Percentiles rank a stretch among this genome's conserved stretches.
phyloP scores from a whole-genome alignment of 2,797 vertebrate genomes.

The Rhyacichthys aspro region DNA sequence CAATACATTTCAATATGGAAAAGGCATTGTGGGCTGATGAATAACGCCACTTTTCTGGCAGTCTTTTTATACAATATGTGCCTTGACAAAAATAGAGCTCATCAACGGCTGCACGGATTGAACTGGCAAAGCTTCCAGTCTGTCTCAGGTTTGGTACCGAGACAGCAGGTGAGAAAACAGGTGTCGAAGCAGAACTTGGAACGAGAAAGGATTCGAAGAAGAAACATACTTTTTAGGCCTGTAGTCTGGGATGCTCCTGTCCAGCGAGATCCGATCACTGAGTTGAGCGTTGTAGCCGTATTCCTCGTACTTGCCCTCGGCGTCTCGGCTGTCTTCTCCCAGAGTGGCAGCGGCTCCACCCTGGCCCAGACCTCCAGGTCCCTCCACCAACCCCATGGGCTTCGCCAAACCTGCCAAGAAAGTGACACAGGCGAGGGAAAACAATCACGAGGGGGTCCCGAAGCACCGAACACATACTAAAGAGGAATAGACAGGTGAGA shows the following conservation, averaged over 20 bases:
- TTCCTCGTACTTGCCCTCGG: conserved; percentile 90
- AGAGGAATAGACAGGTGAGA: conserved; percentile 40
- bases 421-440: conserved; percentile 33
- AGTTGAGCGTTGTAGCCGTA: conserved; percentile 97
- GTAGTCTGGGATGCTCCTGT: conserved; percentile 97
- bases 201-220: conserved; percentile 16
- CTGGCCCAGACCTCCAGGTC: conserved; percentile 93
- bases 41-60: conserved; percentile 25
- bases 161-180: conserved; percentile 12
- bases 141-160: conserved; percentile 14
- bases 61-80: conserved; percentile 16
- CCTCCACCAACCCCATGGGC: conserved; percentile 96
- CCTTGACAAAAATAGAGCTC: conserved; percentile 43
- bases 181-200: conserved; percentile 15
- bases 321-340: conserved; percentile 88
- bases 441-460: conserved; percentile 30
- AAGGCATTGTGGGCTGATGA: background rate
- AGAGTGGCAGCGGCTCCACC: conserved; percentile 92
- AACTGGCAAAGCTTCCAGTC: conserved; percentile 23
- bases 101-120: conserved; percentile 44
- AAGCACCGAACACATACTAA: background rate
- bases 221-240: conserved; percentile 92
- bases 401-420: conserved; percentile 88
- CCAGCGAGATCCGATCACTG: conserved; percentile 96
- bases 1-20: background rate